Evolutionary conservation across 2,888 invertebrate genomes (phyloP).

Genomic region (Helobdella robusta): DNA sequence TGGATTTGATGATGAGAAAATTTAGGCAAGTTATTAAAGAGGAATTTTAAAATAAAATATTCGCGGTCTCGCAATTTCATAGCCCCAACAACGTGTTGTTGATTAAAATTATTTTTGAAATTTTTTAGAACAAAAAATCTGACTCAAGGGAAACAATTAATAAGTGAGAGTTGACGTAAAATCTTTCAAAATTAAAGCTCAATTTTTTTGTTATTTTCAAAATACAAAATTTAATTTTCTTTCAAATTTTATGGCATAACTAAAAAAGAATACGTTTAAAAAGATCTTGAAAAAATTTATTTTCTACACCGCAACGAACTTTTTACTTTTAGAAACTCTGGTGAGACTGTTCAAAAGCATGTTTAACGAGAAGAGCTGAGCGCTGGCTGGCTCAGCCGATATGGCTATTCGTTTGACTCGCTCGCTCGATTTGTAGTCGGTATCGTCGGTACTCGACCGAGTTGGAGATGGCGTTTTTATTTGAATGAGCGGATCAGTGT

Average conservation of each 20-base stretch:
- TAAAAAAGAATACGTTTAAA: background rate
- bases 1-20: too few relatives aligned
- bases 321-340: slow-evolving; percentile 1
- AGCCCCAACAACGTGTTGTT: too few relatives aligned
- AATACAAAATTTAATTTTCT: background rate
- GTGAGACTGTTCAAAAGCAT: background rate
- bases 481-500: background rate
- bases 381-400: slow-evolving; percentile 26
- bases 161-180: too few relatives aligned
- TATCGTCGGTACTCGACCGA: background rate
- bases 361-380: background rate
- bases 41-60: too few relatives aligned
- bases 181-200: too few relatives aligned
- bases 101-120: too few relatives aligned
- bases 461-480: too few relatives aligned
- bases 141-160: too few relatives aligned
- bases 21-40: too few relatives aligned
- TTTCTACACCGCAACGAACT: background rate
- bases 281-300: background rate
- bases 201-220: background rate
- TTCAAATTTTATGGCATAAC: background rate
- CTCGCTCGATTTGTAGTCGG: background rate
- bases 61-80: too few relatives aligned
- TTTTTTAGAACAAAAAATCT: too few relatives aligned
- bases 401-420: slow-evolving; percentile 26